Conservation (phyloP, 2,797 vertebrate genomes). For the Gadopsis bispinosus region DNA sequence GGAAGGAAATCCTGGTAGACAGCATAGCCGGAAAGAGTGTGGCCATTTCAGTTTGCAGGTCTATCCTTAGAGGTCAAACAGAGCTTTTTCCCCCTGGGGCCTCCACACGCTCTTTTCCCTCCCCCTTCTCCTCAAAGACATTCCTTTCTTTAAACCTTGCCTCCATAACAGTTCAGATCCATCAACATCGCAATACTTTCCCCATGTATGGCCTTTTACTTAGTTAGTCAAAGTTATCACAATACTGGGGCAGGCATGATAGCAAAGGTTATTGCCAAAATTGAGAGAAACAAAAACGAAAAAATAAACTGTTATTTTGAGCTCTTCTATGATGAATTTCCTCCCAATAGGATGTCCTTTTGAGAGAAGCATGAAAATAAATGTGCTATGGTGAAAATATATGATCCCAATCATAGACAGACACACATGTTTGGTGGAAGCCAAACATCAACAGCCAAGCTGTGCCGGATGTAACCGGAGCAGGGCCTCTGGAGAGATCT, state of each 20-base stretch:
- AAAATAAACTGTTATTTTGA: constrained; percentile 45
- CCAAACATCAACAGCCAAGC: constrained; percentile 42
- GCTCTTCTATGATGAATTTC: constrained; percentile 47
- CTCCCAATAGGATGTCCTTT: constrained; percentile 36
- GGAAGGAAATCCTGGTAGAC: constrained; percentile 86
- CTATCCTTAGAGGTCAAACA: constrained; percentile 78
- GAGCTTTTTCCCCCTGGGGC: constrained; percentile 61
- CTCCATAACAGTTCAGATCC: constrained; percentile 55
- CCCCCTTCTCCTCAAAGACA: constrained; percentile 66
- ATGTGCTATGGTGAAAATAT: constrained; percentile 66
- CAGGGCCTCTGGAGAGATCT: constrained; percentile 47
- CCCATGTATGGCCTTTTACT: constrained; percentile 45
- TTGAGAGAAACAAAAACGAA: constrained; percentile 46
- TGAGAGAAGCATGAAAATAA: constrained; percentile 61
- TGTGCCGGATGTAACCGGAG: constrained; percentile 57
- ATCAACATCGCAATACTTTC: constrained; percentile 57
- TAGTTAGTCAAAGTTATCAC: constrained; percentile 45
- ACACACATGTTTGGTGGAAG: constrained; percentile 51
- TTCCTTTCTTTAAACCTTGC: constrained; percentile 68
- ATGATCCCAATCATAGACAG: constrained; percentile 53
- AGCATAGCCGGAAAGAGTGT: constrained; percentile 71
- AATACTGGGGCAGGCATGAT: constrained; percentile 16
- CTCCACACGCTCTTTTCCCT: constrained; percentile 41
- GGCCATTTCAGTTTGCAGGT: constrained; percentile 76
- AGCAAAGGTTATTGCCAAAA: constrained; percentile 53